Evolutionary conservation across 2,113 vertebrate species (phyloP).

Genomic region (Hucho hucho): DNA sequence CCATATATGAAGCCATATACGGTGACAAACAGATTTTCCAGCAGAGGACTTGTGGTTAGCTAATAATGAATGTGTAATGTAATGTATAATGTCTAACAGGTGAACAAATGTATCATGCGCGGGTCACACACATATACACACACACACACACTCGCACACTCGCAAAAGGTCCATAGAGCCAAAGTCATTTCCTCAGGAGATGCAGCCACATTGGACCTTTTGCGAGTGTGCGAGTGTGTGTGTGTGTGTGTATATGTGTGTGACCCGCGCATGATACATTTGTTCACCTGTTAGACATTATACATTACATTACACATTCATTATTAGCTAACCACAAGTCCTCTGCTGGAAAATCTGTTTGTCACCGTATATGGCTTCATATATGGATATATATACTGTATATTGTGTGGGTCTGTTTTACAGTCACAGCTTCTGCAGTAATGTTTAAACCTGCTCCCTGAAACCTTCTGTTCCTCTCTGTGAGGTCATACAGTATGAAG

Average conservation of each 20-base stretch:
- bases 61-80: conserved; percentile 54
- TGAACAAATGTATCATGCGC: conserved; percentile 58
- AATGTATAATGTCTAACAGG: conserved; percentile 44
- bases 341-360: conserved; percentile 23
- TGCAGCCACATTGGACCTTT: conserved; percentile 53
- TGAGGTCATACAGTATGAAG: conserved; percentile 6
- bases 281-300: conserved; percentile 49
- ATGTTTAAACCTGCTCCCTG: conserved; percentile 27
- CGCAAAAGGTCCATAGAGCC: conserved; percentile 56
- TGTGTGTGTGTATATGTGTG: too few relatives aligned
- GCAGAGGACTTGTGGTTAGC: conserved; percentile 37
- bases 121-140: too few relatives aligned
- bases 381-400: too few relatives aligned
- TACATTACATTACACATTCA: conserved; percentile 51
- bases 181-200: conserved; percentile 54
- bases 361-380: conserved; percentile 10
- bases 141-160: too few relatives aligned
- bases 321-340: conserved; percentile 46
- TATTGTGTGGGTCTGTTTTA: too few relatives aligned
- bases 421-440: conserved; percentile 37
- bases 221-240: too few relatives aligned
- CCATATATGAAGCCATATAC: not conserved
- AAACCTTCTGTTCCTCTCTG: too few relatives aligned
- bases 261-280: conserved; percentile 48
- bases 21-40: conserved; percentile 25